phyloP scores from a whole-genome alignment of 2,888 invertebrate genomes.

The Endomychus coccineus region DNA sequence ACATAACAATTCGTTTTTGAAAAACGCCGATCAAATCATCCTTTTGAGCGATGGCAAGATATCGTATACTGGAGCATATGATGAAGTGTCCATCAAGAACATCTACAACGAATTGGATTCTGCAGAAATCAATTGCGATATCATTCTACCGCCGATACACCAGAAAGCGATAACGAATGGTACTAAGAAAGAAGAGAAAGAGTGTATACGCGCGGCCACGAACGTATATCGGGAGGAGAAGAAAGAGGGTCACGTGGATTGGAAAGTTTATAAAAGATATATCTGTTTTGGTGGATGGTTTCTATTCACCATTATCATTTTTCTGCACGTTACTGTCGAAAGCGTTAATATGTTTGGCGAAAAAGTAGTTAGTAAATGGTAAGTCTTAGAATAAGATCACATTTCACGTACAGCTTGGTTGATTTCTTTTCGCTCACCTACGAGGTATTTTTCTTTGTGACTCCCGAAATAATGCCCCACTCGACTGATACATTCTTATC shows the following conservation, averaged over 20 bases:
- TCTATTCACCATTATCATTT: slow-evolving; percentile 19
- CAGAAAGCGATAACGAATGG: slow-evolving; percentile 6
- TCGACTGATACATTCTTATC: too few species aligned
- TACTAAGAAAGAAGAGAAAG: slow-evolving; percentile 9
- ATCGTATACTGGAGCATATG: slow-evolving; percentile 11
- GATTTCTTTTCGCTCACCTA: too few species aligned
- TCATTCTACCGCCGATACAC: slow-evolving; percentile 1
- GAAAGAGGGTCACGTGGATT: slow-evolving; percentile 28
- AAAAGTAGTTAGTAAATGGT: slow-evolving; percentile 30
- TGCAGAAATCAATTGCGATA: slow-evolving; percentile 9
- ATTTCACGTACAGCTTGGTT: too few species aligned
- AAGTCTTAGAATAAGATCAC: too few species aligned
- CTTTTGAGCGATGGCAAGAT: slow-evolving; percentile 26
- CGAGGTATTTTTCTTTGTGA: too few species aligned
- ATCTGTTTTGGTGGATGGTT: slow-evolving; percentile 29
- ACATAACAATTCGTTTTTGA: slow-evolving; percentile 20
- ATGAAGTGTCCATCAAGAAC: slow-evolving; percentile 10
- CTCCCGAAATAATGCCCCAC: too few species aligned
- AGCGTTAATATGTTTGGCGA: slow-evolving; percentile 26
- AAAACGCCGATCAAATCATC: slow-evolving; percentile 22
- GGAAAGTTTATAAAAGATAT: slow-evolving; percentile 29
- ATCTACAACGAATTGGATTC: slow-evolving; percentile 7
- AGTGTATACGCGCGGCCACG: slow-evolving; percentile 22
- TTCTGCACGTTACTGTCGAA: slow-evolving; percentile 25
- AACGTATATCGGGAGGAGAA: slow-evolving; percentile 31